Evolutionary conservation across 2,797 vertebrate genomes (phyloP), one percentile per base, ranked within the genome.

Genomic region (Rhodeus uyekii): DNA sequence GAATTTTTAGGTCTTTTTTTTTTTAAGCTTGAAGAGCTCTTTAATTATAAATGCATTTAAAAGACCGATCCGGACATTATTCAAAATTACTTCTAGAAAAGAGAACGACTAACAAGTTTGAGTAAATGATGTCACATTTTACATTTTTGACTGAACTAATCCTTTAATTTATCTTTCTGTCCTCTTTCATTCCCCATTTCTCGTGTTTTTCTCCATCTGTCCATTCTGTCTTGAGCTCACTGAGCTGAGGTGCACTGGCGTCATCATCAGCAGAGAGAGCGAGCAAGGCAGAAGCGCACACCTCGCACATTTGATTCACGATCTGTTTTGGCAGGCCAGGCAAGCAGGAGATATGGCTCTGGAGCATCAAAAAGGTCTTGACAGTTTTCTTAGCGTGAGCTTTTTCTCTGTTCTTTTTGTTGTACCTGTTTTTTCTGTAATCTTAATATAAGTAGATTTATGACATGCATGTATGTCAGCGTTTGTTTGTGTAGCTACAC

Each of bases 341-440:
- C 85, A 32, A 85, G 83, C 85, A 71, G 90, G 88, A 90, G 86
- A 92, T 90, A 89, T 48, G 74, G 84, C 88, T 90, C 89, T 89
- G 87, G 82, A 90, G 86, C 88, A 8, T 81, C 80, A 79, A 87
- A 92, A 80, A 65, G 64, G 85, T 89, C 88, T 87, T 87, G 93
- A 92, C 93, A 92, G 89, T 90, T 90, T 89, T 89, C 89, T 90
- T 87, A n/a, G 88, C 89, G 85, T 64, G 88, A 89, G 87, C 88
- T 86, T 86, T 84, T 89, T 84, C 84, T 86, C 24, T 83, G 75
- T 80, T 74, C 74, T 75, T 89, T 92, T 91, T 90, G 74, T 87
- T 90, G 85, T 83, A 60, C 60, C 36, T 8, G 24, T 74, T 82
- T 78, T 60, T 7, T 53, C 83, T 87, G 84, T 68, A 1, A 27